phyloP scores from a whole-genome alignment of 37 sponge, comb jelly and placozoan species.

The Theonella swinhoei region DNA sequence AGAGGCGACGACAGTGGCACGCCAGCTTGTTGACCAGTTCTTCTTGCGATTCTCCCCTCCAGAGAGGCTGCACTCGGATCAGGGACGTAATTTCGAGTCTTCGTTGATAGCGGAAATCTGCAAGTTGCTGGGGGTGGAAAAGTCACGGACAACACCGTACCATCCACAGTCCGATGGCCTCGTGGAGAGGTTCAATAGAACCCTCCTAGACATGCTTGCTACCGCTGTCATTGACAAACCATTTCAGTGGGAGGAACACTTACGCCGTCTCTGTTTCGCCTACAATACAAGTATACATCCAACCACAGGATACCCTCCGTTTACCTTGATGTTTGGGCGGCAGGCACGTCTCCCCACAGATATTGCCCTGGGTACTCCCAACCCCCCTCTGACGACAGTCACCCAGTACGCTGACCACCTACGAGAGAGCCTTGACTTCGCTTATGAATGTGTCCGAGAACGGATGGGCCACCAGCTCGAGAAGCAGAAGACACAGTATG shows the following conservation, averaged over 20 bases:
- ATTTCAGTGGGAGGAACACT: slow-evolving; percentile 19
- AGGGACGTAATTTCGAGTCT: slow-evolving; percentile 2
- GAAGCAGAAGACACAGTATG: slow-evolving; percentile 27
- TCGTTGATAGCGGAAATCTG: not conserved
- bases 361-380: slow-evolving; percentile 3
- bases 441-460: slow-evolving; percentile 1
- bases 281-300: no score
- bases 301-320: slow-evolving; percentile 15
- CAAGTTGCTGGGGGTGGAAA: no score
- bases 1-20: slow-evolving; percentile 8
- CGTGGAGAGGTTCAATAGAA: no score
- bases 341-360: slow-evolving; percentile 29
- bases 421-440: not conserved
- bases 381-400: no score
- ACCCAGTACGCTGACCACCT: slow-evolving; percentile 2
- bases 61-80: not conserved
- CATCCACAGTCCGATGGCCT: no score
- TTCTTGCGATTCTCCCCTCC: not conserved
- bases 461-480: not conserved
- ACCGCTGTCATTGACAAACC: not conserved
- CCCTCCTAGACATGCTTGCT: no score
- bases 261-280: slow-evolving; percentile 1
- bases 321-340: slow-evolving; percentile 19
- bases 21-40: not conserved
- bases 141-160: no score